Evolutionary conservation across 2,113 vertebrate species (phyloP).

Genomic region (Meleagris gallopavo): DNA sequence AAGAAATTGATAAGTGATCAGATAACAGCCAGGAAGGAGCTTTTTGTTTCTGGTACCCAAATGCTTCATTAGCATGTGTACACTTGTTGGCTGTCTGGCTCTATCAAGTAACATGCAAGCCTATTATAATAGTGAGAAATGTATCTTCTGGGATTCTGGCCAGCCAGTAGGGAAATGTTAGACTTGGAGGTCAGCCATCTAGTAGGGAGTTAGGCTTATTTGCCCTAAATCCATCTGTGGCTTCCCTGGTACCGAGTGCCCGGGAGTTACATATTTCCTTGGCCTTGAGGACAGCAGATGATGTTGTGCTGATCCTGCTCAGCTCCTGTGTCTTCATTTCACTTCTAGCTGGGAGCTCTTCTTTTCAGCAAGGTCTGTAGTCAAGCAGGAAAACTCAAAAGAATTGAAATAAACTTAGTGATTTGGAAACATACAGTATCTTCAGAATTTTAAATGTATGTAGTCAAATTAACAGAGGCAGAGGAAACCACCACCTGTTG

Average conservation of each 20-base stretch:
- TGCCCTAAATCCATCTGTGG: not conserved
- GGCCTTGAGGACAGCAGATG: not conserved
- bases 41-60: not conserved
- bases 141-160: not conserved
- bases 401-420: not conserved
- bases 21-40: not conserved
- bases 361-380: not conserved
- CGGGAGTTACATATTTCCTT: not conserved
- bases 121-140: not conserved
- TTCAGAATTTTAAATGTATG: not conserved
- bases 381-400: not conserved
- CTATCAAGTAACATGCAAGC: not conserved
- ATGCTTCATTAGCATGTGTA: not conserved
- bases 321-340: not conserved
- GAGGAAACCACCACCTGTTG: not conserved
- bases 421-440: not conserved
- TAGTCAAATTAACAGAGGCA: not conserved
- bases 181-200: not conserved
- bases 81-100: not conserved
- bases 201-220: not conserved
- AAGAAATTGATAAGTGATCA: not conserved
- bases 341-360: not conserved
- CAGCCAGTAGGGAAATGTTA: not conserved
- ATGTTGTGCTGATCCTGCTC: not conserved
- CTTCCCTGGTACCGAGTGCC: not conserved